Conservation (phyloP, 1,140 invertebrate genomes). For the Carcinoscorpius rotundicauda region DNA sequence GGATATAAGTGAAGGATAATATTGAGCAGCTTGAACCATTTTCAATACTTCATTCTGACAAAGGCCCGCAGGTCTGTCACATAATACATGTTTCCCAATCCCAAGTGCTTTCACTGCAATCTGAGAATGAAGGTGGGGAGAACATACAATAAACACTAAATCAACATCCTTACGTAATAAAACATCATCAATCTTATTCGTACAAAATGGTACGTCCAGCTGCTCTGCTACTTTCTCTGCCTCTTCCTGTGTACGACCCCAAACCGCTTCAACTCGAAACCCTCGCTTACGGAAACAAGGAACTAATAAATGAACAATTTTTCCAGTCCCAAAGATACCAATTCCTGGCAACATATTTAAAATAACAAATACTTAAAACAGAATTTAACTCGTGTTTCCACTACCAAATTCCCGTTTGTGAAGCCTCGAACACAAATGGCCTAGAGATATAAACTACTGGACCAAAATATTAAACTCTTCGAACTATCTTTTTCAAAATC, state of each 20-base stretch:
- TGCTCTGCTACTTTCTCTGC: slow-evolving; percentile 64
- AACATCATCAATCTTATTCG: slow-evolving; percentile 93
- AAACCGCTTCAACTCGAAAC: slow-evolving; percentile 66
- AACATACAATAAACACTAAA: slow-evolving; percentile 84
- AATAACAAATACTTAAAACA: too few relatives aligned
- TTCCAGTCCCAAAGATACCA: slow-evolving; percentile 85
- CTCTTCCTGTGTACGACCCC: slow-evolving; percentile 70
- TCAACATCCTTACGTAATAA: slow-evolving; percentile 85
- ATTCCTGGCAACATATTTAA: slow-evolving; percentile 58
- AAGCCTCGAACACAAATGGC: too few relatives aligned
- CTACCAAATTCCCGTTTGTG: too few relatives aligned
- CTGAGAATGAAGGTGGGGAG: slow-evolving; percentile 85
- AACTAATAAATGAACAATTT: slow-evolving; percentile 75
- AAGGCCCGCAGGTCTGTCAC: slow-evolving; percentile 82
- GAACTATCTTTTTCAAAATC: too few relatives aligned
- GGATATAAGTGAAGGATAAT: slow-evolving; percentile 89
- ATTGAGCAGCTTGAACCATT: slow-evolving; percentile 74
- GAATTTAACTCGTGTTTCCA: too few relatives aligned
- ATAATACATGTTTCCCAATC: slow-evolving; percentile 94
- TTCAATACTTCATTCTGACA: slow-evolving; percentile 73
- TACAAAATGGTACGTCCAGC: slow-evolving; percentile 76
- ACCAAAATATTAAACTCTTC: too few relatives aligned
- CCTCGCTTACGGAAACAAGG: slow-evolving; percentile 80
- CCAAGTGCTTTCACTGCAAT: slow-evolving; percentile 93
- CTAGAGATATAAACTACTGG: too few relatives aligned